Percentiles rank a stretch among this genome's conserved stretches.
Evolutionary conservation across 2,888 invertebrate genomes (phyloP).

Genomic region (Caenorhabditis plicata): DNA sequence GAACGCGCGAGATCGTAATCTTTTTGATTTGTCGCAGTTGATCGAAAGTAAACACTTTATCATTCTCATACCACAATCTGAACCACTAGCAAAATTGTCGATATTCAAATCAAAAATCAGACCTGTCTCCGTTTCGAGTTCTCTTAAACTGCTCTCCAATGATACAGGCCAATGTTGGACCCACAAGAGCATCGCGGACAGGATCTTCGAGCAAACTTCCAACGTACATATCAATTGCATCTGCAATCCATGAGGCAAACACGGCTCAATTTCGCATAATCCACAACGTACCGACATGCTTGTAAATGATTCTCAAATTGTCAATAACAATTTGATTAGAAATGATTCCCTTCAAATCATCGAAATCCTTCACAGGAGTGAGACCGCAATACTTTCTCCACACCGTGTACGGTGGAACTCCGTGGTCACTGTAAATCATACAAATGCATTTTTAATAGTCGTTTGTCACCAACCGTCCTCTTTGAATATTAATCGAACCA

Average conservation of each 20-base stretch:
- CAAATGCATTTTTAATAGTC: no score
- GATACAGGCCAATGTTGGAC: constrained; percentile 69
- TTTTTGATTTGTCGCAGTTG: constrained; percentile 82
- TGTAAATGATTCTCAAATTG: constrained; percentile 80
- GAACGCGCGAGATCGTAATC: constrained; percentile 74
- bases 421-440: constrained; percentile 81
- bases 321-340: constrained; percentile 75
- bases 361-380: constrained; percentile 65
- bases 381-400: constrained; percentile 83
- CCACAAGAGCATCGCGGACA: constrained; percentile 68
- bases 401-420: constrained; percentile 80
- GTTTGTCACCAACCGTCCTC: constrained; percentile 73
- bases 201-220: constrained; percentile 69
- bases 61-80: constrained; percentile 92
- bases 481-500: constrained; percentile 91
- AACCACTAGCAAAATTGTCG: background rate
- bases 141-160: constrained; percentile 69
- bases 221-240: constrained; percentile 69
- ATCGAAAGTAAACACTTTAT: constrained; percentile 79
- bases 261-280: background rate
- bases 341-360: constrained; percentile 82
- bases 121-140: constrained; percentile 68
- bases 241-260: no score
- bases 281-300: constrained; percentile 62
- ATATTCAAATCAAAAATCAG: background rate